Base-by-base conservation (phyloP, 2,888 invertebrate species). In the Diabrotica balteata region DNA sequence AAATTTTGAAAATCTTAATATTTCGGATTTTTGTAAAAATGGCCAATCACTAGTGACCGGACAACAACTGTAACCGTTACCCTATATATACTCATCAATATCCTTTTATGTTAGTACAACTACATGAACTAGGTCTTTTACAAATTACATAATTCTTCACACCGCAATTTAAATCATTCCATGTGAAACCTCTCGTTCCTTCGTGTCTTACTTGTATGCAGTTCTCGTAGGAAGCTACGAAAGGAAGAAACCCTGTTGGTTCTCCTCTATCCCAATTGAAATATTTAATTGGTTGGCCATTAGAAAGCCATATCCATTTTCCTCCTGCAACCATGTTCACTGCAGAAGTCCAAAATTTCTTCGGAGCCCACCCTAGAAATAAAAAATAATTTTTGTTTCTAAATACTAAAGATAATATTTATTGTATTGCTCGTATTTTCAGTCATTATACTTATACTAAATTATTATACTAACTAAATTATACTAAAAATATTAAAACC, bases 151-250 rank as follows among this genome's bases (percentile, higher is more conserved):
- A 63, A 59, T 66, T 50, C 22, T 63, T 50, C 3, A 42, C 32
- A 9, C 53, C 50, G 51, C 69, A 69, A 43, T 59, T 58, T 51
- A 69, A 54, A 54, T 69, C 69, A 43, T 69, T 69, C 69, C 69
- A 69, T 8, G 69, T 69, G 47, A 69, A 66, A 50, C 69, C 69
- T 11, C 64, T 50, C 10, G 46, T 58, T 32, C 64, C 66, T 44
- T 66, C 69, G 17, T 66, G 65, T 32, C 69, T 47, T 17, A 44
- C 66, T 59, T 69, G 66, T 43, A 69, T 69, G 51, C 69, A 69
- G 17, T 66, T 52, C 47, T 69, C 69, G n/a, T 58, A 62, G 46
- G 32, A 58, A 7, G 58, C 44, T 7, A 66, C 53, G 7, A 69
- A 59, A 2, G 66, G 62, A 49, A 68, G 54, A 17, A 44, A 66